Base-by-base conservation (phyloP, 1,140 invertebrate genomes). In the Drosophila pseudoananassae region DNA sequence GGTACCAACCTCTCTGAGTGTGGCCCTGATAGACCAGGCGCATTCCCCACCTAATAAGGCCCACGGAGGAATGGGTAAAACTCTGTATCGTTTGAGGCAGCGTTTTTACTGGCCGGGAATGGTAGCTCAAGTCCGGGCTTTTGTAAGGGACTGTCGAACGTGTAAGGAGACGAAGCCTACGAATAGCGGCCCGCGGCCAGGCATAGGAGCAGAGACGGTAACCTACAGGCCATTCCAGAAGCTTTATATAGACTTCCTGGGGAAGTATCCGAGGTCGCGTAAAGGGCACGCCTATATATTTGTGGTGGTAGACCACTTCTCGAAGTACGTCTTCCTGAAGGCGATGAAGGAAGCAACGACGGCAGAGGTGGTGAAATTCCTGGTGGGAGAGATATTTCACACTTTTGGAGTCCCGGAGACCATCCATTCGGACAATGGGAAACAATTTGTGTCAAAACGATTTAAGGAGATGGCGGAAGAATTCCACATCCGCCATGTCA, bases 261-360 rank as follows among this genome's bases (percentile, higher is more conserved):
- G 54, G 0, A 65, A 58, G 1, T 60, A 60, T 47, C 38, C 40
- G 2, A 10, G 57, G 0, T 61, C 29, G 0, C 61, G n/a, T 0
- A 20, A 45, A 7, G 38, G 31, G 0, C 47, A 69, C 3, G 38
- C 57, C 0, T 69, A 43, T 6, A 63, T 69, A 4, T 68, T 60
- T 1, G 12, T 38, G 7, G 49, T 59, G 2, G 55, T 43, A 10
- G 45, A 49, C 9, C 29, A 56, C 10, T 57, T 56, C 1, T 46
- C 40, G 0, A 56, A 56, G 5, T 55, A 47, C 17, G 31, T 12
- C 0, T 31, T 53, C 12, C 8, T 38, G 9, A 56, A 29, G 1
- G 45, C 43, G 0, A 49, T 40, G 31, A 54, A n/a, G 6, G 9
- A 45, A 1, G 27, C 38, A 8, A 46, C 50, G 2, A 10, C 59